Conservation (phyloP, 2,113 vertebrate genomes). For the Ammodytes dubius region DNA sequence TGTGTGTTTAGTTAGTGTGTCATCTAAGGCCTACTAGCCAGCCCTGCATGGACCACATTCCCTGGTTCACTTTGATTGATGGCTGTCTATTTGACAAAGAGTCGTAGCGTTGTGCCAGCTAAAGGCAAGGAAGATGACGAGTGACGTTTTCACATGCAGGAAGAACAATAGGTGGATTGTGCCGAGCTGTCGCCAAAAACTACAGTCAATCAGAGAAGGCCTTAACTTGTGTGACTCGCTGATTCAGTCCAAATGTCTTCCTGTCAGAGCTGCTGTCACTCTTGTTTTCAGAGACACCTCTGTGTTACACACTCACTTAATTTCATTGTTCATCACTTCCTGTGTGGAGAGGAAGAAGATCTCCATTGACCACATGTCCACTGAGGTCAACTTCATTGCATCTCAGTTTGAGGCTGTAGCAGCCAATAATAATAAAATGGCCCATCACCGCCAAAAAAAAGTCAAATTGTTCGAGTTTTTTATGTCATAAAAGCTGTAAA, state of each 20-base stretch:
- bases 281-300: constrained; percentile 6
- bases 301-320: neutral
- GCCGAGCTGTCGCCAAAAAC: neutral
- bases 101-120: too few species aligned
- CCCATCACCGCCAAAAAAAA: too few species aligned
- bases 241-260: neutral
- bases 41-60: too few species aligned
- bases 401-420: too few species aligned
- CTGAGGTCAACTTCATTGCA: neutral
- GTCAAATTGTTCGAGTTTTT: too few species aligned
- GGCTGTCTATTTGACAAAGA: too few species aligned
- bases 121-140: too few species aligned
- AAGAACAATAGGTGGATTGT: constrained; percentile 38
- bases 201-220: neutral
- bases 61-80: too few species aligned
- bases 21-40: too few species aligned
- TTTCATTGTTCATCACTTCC: constrained; percentile 2
- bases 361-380: neutral
- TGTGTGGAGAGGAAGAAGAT: neutral
- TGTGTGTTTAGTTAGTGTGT: too few species aligned
- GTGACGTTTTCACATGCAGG: neutral
- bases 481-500: too few species aligned
- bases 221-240: neutral
- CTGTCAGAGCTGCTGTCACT: neutral
- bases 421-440: too few species aligned